phyloP scores from a whole-genome alignment of 2,797 vertebrate species.

The Pristis pectinata region DNA sequence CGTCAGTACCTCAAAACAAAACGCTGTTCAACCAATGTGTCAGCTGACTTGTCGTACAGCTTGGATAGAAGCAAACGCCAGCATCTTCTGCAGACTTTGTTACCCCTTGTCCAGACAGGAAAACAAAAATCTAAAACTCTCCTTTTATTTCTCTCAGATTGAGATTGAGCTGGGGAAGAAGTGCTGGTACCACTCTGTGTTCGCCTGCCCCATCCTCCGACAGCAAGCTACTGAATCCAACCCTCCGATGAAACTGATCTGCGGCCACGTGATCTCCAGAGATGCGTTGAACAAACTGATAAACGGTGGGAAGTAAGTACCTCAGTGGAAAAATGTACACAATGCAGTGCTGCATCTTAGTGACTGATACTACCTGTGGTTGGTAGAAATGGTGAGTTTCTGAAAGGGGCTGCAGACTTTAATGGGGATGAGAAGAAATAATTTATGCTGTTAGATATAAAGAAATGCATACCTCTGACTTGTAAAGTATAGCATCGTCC shows the following conservation, averaged over 20 bases:
- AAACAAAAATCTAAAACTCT: neutral
- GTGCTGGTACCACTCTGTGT: conserved; percentile 90
- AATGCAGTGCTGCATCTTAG: neutral
- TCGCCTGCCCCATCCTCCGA: conserved; percentile 84
- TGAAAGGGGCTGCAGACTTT: neutral
- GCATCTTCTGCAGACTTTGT: neutral
- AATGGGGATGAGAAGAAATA: neutral
- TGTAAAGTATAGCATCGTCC: neutral
- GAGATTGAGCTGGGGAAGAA: conserved; percentile 87
- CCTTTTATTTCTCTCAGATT: conserved; percentile 56
- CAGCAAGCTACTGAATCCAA: conserved; percentile 87
- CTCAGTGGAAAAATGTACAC: too few relatives aligned
- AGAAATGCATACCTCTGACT: neutral
- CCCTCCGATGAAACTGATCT: conserved; percentile 88
- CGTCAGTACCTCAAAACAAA: too few relatives aligned
- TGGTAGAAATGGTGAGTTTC: neutral
- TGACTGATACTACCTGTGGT: neutral
- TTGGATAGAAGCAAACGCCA: neutral
- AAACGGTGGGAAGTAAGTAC: conserved; percentile 80
- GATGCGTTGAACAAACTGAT: conserved; percentile 91
- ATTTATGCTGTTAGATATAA: neutral
- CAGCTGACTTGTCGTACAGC: neutral
- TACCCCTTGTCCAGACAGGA: neutral
- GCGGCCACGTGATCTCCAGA: conserved; percentile 82
- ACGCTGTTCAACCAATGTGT: neutral